phyloP scores from a whole-genome alignment of 2,888 invertebrate species.

The Caenorhabditis panamensis region DNA sequence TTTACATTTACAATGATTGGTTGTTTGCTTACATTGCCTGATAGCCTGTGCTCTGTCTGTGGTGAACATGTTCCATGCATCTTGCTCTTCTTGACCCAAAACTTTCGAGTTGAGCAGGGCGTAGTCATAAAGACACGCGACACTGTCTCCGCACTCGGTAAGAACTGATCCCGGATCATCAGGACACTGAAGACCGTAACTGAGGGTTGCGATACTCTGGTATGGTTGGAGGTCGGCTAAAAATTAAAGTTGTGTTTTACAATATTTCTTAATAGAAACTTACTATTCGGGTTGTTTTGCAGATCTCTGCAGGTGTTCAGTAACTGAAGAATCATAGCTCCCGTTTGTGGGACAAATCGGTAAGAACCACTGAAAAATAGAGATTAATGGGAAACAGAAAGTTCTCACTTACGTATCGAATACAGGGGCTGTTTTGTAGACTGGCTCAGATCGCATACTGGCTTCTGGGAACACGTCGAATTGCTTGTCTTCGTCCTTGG shows the following conservation, averaged over 20 bases:
- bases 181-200: slow-evolving; percentile 73
- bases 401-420: slow-evolving; percentile 73
- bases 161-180: slow-evolving; percentile 78
- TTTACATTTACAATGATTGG: background rate
- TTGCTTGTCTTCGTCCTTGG: slow-evolving; percentile 78
- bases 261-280: background rate
- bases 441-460: slow-evolving; percentile 71
- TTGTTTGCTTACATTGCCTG: slow-evolving; percentile 69
- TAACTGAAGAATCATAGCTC: slow-evolving; percentile 75
- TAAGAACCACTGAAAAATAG: slow-evolving; percentile 66
- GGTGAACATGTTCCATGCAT: slow-evolving; percentile 74
- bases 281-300: slow-evolving; percentile 73
- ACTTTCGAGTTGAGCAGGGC: slow-evolving; percentile 78
- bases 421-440: slow-evolving; percentile 76
- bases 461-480: slow-evolving; percentile 81
- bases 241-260: slow-evolving; percentile 24
- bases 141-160: slow-evolving; percentile 79
- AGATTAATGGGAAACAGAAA: background rate
- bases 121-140: slow-evolving; percentile 78
- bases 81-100: slow-evolving; percentile 76
- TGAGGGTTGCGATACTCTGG: slow-evolving; percentile 70
- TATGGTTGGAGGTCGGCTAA: slow-evolving; percentile 77
- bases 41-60: slow-evolving; percentile 69
- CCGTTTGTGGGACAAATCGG: slow-evolving; percentile 78
- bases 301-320: slow-evolving; percentile 77